Conservation (phyloP, 2,797 vertebrate genomes). For the Carduelis carduelis region DNA sequence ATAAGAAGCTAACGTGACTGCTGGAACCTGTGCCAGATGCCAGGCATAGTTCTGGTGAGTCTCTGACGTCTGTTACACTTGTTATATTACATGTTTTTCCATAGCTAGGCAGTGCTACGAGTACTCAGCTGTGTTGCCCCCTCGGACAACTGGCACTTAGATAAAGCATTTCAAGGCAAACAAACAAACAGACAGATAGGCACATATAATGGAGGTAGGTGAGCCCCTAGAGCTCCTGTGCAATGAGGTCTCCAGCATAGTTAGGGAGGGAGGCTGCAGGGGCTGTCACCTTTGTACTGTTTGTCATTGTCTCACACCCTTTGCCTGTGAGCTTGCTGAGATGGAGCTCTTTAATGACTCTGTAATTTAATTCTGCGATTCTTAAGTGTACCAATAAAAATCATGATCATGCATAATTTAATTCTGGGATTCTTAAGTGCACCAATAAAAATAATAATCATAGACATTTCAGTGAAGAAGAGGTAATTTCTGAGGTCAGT, state of each 20-base stretch:
- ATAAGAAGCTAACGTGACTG: neutral
- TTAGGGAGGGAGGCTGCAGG: neutral
- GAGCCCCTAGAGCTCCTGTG: neutral
- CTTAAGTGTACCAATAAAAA: neutral
- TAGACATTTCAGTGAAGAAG: neutral
- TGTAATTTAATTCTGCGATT: neutral
- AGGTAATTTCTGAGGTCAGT: neutral
- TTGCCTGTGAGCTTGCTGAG: neutral
- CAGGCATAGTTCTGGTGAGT: conserved; percentile 6
- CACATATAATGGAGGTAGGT: neutral
- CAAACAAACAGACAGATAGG: neutral
- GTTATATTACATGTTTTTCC: neutral
- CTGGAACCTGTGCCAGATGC: neutral
- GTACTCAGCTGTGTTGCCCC: neutral
- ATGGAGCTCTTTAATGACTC: neutral
- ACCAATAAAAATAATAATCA: neutral
- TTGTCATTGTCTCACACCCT: neutral
- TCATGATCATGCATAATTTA: neutral
- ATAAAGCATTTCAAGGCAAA: conserved; percentile 21
- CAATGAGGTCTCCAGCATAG: neutral
- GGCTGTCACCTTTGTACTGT: neutral
- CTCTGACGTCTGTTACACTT: neutral
- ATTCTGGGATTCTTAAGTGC: neutral
- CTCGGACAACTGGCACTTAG: neutral
- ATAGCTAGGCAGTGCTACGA: neutral